These are phyloP conservation scores for Entomobrya multifasciata DNA, from an alignment of 2,888 invertebrate species.

Conservation along the genomic window DNA sequence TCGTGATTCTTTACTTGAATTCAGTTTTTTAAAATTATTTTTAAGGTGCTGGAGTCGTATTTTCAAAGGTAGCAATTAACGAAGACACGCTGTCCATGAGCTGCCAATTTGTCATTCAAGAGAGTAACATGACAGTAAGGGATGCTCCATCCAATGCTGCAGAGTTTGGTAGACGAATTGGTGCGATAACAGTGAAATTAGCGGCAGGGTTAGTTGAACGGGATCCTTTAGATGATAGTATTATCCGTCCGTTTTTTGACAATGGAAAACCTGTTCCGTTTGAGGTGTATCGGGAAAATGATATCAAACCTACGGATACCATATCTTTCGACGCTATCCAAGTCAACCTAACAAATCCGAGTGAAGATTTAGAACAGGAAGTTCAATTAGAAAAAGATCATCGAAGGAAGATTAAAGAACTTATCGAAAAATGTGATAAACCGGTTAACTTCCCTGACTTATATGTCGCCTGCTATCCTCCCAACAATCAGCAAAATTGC, in stretches of 20 bases:
- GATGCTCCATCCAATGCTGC: background rate
- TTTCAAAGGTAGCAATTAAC: constrained; percentile 28
- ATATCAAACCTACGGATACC: background rate
- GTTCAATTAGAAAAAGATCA: background rate
- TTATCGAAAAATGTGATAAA: constrained; percentile 30
- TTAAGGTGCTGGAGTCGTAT: constrained; percentile 52
- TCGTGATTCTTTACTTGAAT: too few relatives aligned
- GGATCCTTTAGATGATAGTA: background rate
- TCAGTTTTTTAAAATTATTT: too few relatives aligned
- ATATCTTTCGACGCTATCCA: background rate
- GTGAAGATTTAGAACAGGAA: background rate
- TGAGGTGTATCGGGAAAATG: background rate
- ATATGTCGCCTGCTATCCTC: constrained; percentile 52
- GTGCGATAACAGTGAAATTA: constrained; percentile 1
- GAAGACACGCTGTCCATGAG: constrained; percentile 23
- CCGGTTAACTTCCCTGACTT: background rate
- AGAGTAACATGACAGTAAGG: constrained; percentile 41
- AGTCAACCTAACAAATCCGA: background rate
- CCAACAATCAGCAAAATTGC: constrained; percentile 50
- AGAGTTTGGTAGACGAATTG: background rate
- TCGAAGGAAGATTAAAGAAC: background rate
- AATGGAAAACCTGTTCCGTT: background rate
- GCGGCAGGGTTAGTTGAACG: constrained; percentile 22
- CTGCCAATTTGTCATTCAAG: constrained; percentile 57
- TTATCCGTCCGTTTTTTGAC: background rate